Evolutionary conservation across 2,797 vertebrate genomes (phyloP).

Genomic region (Cirrhinus mrigala): DNA sequence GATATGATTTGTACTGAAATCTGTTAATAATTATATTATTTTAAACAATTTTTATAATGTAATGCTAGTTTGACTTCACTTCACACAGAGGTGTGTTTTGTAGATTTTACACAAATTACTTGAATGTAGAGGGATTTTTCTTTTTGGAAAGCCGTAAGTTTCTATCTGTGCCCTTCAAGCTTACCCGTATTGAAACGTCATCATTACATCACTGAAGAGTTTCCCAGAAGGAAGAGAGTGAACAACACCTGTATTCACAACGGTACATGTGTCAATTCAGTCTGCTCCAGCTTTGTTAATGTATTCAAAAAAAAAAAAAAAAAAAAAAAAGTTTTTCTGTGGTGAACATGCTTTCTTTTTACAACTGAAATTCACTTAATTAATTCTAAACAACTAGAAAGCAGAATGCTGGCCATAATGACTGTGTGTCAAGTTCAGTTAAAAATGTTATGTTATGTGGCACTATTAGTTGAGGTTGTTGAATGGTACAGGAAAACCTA

Average conservation of each 20-base stretch:
- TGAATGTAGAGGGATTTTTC: not conserved
- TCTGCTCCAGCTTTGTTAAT: not conserved
- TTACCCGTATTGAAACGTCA: not conserved
- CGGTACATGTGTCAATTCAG: not conserved
- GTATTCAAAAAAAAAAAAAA: not conserved
- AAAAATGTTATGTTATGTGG: not conserved
- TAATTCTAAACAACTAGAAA: not conserved
- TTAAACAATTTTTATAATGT: not conserved
- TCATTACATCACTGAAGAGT: not conserved
- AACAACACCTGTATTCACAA: not conserved
- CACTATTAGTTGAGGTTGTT: not conserved
- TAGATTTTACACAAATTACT: not conserved
- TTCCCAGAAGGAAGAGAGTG: not conserved
- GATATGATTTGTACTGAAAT: not conserved
- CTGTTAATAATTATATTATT: not conserved
- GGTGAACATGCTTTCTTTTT: not conserved
- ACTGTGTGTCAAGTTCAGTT: not conserved
- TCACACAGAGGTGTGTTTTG: not conserved
- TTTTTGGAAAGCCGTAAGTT: not conserved
- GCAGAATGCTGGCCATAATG: not conserved
- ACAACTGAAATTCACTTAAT: not conserved
- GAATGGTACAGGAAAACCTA: not conserved
- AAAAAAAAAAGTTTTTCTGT: too few species aligned
- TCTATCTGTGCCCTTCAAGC: not conserved
- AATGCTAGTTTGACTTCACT: not conserved